These are phyloP conservation scores for Irena cyanogastra DNA, from an alignment of 2,113 vertebrate genomes.

Conservation along the genomic window DNA sequence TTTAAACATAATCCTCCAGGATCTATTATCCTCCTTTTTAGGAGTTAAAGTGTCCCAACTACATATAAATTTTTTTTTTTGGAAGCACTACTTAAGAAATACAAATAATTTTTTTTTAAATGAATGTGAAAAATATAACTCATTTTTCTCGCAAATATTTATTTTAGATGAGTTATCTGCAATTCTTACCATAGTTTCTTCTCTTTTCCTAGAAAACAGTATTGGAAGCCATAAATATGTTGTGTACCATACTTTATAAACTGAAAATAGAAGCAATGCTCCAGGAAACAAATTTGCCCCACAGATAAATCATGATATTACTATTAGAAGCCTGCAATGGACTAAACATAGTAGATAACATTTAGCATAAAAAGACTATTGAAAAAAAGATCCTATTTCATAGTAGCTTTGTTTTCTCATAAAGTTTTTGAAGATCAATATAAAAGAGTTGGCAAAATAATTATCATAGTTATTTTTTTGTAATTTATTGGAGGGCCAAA, in stretches of 20 bases:
- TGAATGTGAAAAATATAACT: background rate
- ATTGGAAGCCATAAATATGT: background rate
- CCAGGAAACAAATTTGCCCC: background rate
- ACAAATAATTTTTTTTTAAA: background rate
- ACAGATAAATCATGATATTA: background rate
- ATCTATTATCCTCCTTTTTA: background rate
- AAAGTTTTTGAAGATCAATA: background rate
- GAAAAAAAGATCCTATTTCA: background rate
- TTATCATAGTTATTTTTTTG: background rate
- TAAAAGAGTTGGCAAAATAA: background rate
- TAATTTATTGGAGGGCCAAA: background rate
- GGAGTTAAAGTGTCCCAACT: background rate
- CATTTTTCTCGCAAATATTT: background rate
- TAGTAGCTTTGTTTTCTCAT: background rate
- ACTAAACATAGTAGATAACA: background rate
- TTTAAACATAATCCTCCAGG: background rate
- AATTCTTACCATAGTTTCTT: background rate
- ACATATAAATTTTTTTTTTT: rapidly evolving
- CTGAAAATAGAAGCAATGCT: background rate
- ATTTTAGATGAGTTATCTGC: background rate
- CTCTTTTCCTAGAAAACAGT: background rate
- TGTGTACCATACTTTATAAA: background rate
- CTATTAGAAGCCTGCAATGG: background rate
- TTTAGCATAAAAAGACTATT: background rate
- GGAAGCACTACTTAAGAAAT: background rate